phyloP scores from a whole-genome alignment of 2,797 vertebrate species.

The Coracias cyanogaster region DNA sequence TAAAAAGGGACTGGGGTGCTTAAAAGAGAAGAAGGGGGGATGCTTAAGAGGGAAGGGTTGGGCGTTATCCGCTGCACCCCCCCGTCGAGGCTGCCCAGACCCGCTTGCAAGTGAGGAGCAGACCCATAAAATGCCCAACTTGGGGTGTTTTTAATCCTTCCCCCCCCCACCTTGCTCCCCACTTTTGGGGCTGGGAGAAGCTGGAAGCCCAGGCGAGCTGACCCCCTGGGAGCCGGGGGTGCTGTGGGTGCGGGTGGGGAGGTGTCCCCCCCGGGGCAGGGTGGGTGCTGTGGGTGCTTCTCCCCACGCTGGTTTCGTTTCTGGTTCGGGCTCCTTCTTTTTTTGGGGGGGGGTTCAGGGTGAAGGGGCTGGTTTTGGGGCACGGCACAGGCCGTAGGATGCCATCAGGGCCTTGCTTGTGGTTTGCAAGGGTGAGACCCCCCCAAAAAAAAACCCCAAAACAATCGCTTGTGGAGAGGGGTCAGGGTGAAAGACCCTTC shows the following conservation, averaged over 20 bases:
- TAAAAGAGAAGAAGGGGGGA: background rate
- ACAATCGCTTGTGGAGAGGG: too few relatives aligned
- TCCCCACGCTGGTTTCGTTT: rapidly evolving
- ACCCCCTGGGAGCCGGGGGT: background rate
- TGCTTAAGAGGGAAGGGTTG: background rate
- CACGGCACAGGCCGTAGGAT: background rate
- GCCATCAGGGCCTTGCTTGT: rapidly evolving
- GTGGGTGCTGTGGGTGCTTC: background rate
- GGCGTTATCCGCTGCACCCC: rapidly evolving
- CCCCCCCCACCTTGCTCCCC: rapidly evolving
- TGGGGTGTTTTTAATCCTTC: background rate
- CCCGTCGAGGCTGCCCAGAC: background rate
- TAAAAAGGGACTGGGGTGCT: too few relatives aligned
- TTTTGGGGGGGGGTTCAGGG: too few relatives aligned
- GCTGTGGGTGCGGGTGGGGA: background rate
- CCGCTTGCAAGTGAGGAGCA: background rate
- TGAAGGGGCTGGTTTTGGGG: rapidly evolving
- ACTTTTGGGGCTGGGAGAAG: background rate
- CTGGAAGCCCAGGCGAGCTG: background rate
- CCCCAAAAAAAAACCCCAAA: background rate
- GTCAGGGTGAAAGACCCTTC: background rate
- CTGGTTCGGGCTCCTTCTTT: background rate
- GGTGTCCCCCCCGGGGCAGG: rapidly evolving
- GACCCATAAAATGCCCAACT: background rate
- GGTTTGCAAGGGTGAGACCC: background rate